These are phyloP conservation scores for Enteromius viviparus DNA, from an alignment of 2,797 vertebrate species.

Conservation along the genomic window DNA sequence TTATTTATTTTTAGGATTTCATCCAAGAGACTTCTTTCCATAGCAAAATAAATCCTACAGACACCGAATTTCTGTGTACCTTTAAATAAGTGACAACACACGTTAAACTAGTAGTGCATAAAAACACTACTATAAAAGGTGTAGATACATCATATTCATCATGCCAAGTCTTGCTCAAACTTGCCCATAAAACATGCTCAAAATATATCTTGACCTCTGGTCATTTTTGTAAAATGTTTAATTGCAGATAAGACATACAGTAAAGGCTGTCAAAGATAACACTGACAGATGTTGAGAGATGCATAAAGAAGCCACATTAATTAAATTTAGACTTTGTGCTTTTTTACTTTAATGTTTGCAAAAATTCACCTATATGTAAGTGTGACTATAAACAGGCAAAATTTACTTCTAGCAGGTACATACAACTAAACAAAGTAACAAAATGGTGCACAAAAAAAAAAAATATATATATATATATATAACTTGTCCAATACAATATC, in stretches of 20 bases:
- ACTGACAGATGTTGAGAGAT: background rate
- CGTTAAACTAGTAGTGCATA: background rate
- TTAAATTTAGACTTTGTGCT: background rate
- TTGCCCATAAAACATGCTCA: constrained; percentile 7
- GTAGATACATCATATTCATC: background rate
- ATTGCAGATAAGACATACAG: background rate
- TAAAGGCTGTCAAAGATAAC: background rate
- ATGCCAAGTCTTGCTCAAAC: constrained; percentile 15
- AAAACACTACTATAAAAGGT: background rate
- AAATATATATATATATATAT: background rate
- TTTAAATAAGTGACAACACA: background rate
- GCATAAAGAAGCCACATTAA: background rate
- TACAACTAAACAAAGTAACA: background rate
- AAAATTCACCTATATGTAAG: background rate
- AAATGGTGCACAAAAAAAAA: background rate
- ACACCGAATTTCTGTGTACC: background rate
- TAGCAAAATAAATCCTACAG: background rate
- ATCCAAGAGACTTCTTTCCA: background rate
- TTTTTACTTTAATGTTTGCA: background rate
- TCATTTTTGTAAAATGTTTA: constrained; percentile 11
- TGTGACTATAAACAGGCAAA: background rate
- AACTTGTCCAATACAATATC: background rate
- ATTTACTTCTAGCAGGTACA: background rate
- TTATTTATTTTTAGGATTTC: too few relatives aligned
- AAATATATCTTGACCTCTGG: background rate